Base-by-base conservation (phyloP, 2,888 invertebrate species). In the Tinea pellionella region DNA sequence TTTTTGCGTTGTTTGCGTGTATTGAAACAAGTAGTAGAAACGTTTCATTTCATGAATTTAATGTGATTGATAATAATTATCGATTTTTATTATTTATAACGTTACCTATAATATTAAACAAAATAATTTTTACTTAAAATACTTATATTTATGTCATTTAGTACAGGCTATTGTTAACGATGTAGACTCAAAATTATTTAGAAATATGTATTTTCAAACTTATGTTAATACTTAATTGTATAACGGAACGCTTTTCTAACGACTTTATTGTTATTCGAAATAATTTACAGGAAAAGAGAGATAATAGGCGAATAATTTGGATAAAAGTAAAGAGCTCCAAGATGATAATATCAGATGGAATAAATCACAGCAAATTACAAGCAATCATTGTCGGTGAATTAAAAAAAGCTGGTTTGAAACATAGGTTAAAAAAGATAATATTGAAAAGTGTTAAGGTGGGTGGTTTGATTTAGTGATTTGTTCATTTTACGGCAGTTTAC, bases 341-440 rank as follows among this genome's bases (percentile, higher is more conserved):
- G 75, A 88, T 88, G 88, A 73, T 88, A 65, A 79, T 88, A 75
- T 86, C 85, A 62, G 87, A 88, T 68, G 83, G 87, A 61, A 81
- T 86, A 63, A 88, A 88, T 72, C 82, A 84, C 64, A 75, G 78
- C 30, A 85, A 88, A 74, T 69, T 88, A 62, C 88, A 88, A 69
- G 78, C 80, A 62, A 86, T 91, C 64, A 89, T 93, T 60, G 83
- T 91, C 15, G 89, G 89, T 63, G 91, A 93, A 76, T 78, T 94
- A 57, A 90, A 91, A 68, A 89, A 89, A 69, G 89, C 91, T 59
- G 93, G 93, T 43, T 88, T 94, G 65, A 94, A 94, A 74, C 92
- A 91, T 72, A 88, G 92, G 59, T 77, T 90, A 56, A 93, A 93
- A 71, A 93, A 92, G 71, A 82, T 80, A 60, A 90, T 90, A 74